phyloP scores from a whole-genome alignment of 2,113 vertebrate species.

The Origma solitaria region DNA sequence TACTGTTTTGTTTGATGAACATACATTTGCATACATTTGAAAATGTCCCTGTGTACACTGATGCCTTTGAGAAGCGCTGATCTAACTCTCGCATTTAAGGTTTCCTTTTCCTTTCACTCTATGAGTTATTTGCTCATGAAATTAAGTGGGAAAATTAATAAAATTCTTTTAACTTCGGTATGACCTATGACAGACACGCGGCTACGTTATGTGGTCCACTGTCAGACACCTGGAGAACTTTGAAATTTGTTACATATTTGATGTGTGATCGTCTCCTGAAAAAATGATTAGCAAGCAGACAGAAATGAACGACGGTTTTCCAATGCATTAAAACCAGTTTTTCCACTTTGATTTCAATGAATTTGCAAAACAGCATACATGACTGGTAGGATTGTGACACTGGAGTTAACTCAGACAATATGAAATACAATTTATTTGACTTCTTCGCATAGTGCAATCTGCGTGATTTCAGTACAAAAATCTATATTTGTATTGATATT shows the following conservation, averaged over 20 bases:
- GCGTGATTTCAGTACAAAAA: constrained; percentile 1
- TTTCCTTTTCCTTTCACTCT: not conserved
- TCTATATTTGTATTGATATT: not conserved
- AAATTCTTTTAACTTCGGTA: not conserved
- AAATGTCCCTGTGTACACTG: not conserved
- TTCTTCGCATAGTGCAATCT: not conserved
- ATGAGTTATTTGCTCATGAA: not conserved
- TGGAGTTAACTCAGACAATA: not conserved
- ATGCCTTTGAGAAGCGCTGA: not conserved
- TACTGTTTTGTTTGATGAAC: not conserved
- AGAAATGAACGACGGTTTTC: not conserved
- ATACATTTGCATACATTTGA: not conserved
- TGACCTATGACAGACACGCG: not conserved
- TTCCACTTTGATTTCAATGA: not conserved
- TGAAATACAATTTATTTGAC: not conserved
- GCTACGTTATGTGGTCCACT: not conserved
- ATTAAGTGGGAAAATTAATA: not conserved
- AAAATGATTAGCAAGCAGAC: not conserved
- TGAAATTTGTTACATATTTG: not conserved
- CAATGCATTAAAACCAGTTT: not conserved
- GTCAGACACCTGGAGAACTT: not conserved
- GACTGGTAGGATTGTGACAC: not conserved
- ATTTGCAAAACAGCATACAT: not conserved
- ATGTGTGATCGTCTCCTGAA: not conserved
- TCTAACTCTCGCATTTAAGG: not conserved